A percentile compares a stretch with the other conserved stretches of the same genome.
phyloP scores from a whole-genome alignment of 1,140 invertebrate genomes.

The Polyergus mexicanus region DNA sequence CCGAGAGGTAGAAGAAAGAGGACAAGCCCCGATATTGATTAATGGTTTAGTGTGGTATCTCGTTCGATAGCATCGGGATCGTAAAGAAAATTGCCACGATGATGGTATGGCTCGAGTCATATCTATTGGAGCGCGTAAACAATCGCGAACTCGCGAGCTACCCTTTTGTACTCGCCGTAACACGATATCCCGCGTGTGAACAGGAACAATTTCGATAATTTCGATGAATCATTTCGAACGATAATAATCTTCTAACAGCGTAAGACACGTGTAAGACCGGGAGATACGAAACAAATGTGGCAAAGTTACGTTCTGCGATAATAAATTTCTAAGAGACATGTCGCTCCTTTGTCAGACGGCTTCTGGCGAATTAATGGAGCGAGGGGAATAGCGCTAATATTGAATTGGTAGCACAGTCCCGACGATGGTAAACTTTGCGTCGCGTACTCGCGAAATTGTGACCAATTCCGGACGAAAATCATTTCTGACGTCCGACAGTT shows the following conservation, averaged over 20 bases:
- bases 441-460: slow-evolving; percentile 46
- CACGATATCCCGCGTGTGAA: background rate
- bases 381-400: slow-evolving; percentile 38
- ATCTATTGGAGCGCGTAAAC: slow-evolving; percentile 29
- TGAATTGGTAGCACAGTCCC: slow-evolving; percentile 27
- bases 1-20: background rate
- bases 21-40: slow-evolving; percentile 65
- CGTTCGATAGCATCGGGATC: slow-evolving; percentile 19
- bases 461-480: slow-evolving; percentile 45
- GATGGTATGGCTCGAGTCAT: background rate
- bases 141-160: slow-evolving; percentile 21
- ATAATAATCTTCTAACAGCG: slow-evolving; percentile 20
- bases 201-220: slow-evolving; percentile 37
- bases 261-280: background rate
- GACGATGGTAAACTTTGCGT: slow-evolving; percentile 42
- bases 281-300: slow-evolving; percentile 13
- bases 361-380: slow-evolving; percentile 48
- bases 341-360: slow-evolving; percentile 35
- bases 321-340: slow-evolving; percentile 41
- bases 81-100: slow-evolving; percentile 43
- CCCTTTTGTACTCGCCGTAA: background rate
- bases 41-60: slow-evolving; percentile 62
- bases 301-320: background rate
- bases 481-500: slow-evolving; percentile 53
- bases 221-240: slow-evolving; percentile 39